Evolutionary conservation across 1,140 invertebrate species (phyloP), one percentile per base, ranked within the genome.

Genomic region (Campoletis sonorensis): DNA sequence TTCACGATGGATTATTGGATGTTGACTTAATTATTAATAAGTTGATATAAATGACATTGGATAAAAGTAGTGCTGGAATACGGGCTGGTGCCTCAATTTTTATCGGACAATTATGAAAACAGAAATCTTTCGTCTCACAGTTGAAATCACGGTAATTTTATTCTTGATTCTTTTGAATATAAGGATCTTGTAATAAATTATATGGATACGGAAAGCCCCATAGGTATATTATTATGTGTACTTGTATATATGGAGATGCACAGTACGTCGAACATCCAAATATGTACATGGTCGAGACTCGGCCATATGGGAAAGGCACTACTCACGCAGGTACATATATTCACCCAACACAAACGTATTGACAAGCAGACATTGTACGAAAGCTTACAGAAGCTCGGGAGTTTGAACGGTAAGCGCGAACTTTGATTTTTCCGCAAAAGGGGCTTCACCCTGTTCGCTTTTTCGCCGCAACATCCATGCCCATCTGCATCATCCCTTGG

Each of bases 351-450:
- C 15, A 21, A 18, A 10, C 37, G 10, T 5, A 33, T 76, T 54
- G 45, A 23, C 49, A 76, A 76, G 8, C 54, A 16, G 16, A 30
- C 37, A 78, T 78, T 78, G 76, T 78, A 45, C 30, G 33, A 61
- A 61, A 61, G 76, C 58, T 78, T 64, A 78, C 30, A 33, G 67
- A 49, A 30, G 61, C 67, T 51, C 27, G 27, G n/a, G 45, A 61
- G 71, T 80, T 80, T 45, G 30, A 33, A 21, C 40, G 27, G 33
- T 78, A 78, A n/a, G 33, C 76, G 76, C 76, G 76, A 78, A 78
- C 76, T 64, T 78, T 78, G 61, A 67, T 78, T 78, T 78, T 78
- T 67, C 33, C 54, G 21, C 37, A 11, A 13, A 45, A 45, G 40
- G 40, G 40, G 54, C 33, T 67, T 67, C 61, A 61, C 54, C 76